These are phyloP conservation scores for Allolobophora icterica DNA, from an alignment of 2,888 invertebrate genomes.

Conservation along the genomic window DNA sequence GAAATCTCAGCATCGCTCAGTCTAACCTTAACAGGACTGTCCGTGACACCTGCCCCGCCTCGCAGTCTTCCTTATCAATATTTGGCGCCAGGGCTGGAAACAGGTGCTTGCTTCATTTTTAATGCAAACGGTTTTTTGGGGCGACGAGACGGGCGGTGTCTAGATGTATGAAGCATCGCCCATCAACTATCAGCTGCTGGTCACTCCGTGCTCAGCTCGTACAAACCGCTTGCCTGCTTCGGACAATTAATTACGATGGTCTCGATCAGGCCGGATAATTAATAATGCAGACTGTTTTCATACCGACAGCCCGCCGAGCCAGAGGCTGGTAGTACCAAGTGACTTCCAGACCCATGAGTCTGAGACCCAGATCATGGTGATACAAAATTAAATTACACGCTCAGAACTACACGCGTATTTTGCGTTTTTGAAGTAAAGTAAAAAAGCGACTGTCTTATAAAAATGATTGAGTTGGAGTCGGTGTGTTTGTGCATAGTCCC, in stretches of 20 bases:
- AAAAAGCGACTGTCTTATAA: too few species aligned
- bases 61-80: background rate
- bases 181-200: background rate
- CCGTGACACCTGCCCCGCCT: background rate
- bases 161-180: background rate
- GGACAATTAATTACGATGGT: background rate
- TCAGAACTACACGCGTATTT: too few species aligned
- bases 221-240: background rate
- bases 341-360: background rate
- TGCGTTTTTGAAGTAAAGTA: too few species aligned
- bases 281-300: slow-evolving; percentile 14
- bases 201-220: background rate
- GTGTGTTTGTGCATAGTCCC: too few species aligned
- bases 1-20: background rate
- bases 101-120: background rate
- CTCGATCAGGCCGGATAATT: background rate
- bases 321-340: background rate
- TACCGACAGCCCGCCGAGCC: background rate
- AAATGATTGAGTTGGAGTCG: too few species aligned
- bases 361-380: background rate
- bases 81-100: background rate
- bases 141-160: background rate
- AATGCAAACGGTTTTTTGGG: background rate
- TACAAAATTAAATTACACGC: background rate
- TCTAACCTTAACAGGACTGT: background rate